Percentiles rank a stretch among this genome's conserved stretches.
phyloP scores from a whole-genome alignment of 2,113 vertebrate species.

The Brienomyrus longianalis region DNA sequence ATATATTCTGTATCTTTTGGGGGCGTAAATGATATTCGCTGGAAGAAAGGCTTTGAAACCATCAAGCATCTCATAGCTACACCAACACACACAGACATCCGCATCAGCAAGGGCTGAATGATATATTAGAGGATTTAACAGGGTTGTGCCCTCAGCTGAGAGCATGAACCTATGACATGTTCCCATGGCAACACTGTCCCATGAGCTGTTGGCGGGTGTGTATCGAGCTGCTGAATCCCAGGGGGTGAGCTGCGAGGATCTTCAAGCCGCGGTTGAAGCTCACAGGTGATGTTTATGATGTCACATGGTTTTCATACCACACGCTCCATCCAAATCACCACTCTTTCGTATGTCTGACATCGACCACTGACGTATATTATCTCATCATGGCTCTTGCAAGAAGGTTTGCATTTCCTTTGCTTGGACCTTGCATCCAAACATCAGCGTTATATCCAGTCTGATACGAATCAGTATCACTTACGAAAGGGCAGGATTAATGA shows the following conservation, averaged over 20 bases:
- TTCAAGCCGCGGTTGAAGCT: neutral
- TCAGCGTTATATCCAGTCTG: neutral
- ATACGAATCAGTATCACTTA: neutral
- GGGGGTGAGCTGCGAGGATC: neutral
- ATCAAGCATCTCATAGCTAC: neutral
- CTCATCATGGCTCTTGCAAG: neutral
- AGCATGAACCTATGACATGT: neutral
- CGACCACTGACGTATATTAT: neutral
- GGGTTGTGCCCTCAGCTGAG: neutral
- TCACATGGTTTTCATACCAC: neutral
- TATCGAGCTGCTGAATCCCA: neutral
- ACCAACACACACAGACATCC: neutral
- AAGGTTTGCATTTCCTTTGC: neutral
- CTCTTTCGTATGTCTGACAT: neutral
- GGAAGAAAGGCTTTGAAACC: neutral
- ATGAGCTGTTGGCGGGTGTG: neutral
- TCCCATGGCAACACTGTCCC: neutral
- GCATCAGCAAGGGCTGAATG: neutral
- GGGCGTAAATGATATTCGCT: neutral
- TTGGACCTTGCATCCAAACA: neutral
- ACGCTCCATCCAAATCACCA: neutral
- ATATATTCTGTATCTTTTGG: neutral
- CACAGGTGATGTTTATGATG: neutral
- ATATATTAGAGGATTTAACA: neutral
- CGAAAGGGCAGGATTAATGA: neutral